Evolutionary conservation across 2,113 vertebrate species (phyloP).

Genomic region (Steatornis caripensis): DNA sequence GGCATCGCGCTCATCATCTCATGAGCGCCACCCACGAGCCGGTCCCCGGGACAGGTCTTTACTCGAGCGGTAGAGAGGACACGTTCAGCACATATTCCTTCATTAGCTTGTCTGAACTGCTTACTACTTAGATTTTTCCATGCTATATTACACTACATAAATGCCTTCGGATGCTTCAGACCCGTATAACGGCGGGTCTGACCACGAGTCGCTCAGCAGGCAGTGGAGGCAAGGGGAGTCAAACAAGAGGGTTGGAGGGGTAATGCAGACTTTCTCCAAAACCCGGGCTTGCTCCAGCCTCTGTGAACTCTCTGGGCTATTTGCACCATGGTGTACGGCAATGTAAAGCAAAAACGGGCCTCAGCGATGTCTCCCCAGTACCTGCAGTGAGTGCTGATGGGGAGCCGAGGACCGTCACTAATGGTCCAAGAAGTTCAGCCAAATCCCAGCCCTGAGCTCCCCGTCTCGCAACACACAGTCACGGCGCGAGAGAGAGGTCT

Average conservation of each 20-base stretch:
- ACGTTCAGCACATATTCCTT: fast-evolving
- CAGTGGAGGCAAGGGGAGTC: neutral
- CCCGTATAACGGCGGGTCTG: neutral
- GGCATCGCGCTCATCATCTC: neutral
- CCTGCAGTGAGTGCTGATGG: neutral
- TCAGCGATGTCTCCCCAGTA: neutral
- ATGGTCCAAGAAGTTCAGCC: neutral
- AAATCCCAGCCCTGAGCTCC: neutral
- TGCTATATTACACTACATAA: neutral
- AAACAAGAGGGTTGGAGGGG: neutral
- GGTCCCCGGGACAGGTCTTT: neutral
- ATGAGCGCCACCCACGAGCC: neutral
- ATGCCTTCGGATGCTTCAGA: neutral
- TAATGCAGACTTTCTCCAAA: neutral
- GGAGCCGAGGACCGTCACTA: neutral
- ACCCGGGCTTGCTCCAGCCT: neutral
- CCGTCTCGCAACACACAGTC: fast-evolving
- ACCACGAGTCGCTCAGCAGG: neutral
- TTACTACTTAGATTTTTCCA: neutral
- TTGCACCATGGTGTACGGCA: fast-evolving
- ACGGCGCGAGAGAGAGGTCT: neutral
- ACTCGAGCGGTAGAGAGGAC: fast-evolving
- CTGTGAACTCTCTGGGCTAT: neutral
- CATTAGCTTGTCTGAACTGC: neutral
- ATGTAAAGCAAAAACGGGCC: neutral